Evolutionary conservation across 1,140 invertebrate genomes (phyloP).

Genomic region (Pachyrhynchus sulphureomaculatus): DNA sequence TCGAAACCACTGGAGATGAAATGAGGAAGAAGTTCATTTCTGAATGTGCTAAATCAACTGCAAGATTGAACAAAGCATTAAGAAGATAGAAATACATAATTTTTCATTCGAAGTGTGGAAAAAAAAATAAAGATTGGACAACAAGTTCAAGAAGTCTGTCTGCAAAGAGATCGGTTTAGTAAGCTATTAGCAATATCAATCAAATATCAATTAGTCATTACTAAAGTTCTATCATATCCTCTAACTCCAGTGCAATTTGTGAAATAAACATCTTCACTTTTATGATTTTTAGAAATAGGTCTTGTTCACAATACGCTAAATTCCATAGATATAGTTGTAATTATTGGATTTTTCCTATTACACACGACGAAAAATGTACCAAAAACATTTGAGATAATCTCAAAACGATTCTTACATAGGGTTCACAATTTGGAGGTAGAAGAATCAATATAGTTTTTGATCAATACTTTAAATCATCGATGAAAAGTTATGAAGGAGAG

Average conservation of each 20-base stretch:
- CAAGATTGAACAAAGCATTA: conserved; percentile 10
- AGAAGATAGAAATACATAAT: conserved; percentile 14
- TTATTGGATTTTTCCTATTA: conserved; percentile 33
- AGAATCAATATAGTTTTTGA: conserved; percentile 32
- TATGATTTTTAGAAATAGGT: conserved; percentile 12
- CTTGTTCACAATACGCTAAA: conserved; percentile 18
- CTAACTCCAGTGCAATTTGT: conserved; percentile 27
- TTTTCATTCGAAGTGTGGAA: conserved; percentile 17
- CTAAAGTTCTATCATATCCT: conserved; percentile 22
- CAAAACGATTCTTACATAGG: conserved; percentile 41
- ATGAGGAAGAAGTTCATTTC: conserved; percentile 12
- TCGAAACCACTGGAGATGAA: conserved; percentile 23
- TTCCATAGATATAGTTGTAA: conserved; percentile 24
- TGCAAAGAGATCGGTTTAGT: conserved; percentile 30
- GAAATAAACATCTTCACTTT: conserved; percentile 42
- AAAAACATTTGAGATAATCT: conserved; percentile 39
- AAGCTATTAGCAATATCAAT: conserved; percentile 23
- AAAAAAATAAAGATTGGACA: conserved; percentile 13
- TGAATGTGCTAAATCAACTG: not conserved
- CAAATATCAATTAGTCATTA: conserved; percentile 17
- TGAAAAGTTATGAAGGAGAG: too few species aligned
- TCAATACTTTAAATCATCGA: conserved; percentile 33
- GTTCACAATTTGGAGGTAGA: conserved; percentile 18
- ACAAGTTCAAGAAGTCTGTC: conserved; percentile 7
- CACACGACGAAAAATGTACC: too few species aligned